Percentiles rank a stretch among this genome's conserved stretches.
These are phyloP conservation scores for Scaptomyza montana DNA, from an alignment of 1,140 invertebrate species.

Conservation along the genomic window DNA sequence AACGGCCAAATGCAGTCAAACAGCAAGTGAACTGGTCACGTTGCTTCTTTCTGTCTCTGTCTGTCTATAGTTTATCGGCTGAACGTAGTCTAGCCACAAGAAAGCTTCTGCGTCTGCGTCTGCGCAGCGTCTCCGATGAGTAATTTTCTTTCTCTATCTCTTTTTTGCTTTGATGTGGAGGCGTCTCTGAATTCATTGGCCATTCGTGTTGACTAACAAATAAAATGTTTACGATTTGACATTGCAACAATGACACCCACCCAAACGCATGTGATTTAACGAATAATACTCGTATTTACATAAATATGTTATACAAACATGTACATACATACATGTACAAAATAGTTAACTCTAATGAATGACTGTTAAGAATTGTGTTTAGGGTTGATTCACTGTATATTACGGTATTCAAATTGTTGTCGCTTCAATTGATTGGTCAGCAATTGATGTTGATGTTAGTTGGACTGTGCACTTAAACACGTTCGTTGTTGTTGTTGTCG, in stretches of 20 bases:
- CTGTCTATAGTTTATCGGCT: constrained; percentile 7
- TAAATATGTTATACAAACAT: neutral
- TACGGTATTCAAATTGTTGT: neutral
- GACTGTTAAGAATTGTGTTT: too few species aligned
- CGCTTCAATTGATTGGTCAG: neutral
- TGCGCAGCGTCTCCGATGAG: constrained; percentile 53
- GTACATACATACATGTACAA: too few species aligned
- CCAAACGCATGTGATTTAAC: constrained; percentile 32
- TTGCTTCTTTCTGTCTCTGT: constrained; percentile 1
- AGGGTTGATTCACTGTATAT: neutral
- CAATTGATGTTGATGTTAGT: neutral
- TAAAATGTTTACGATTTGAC: constrained; percentile 15
- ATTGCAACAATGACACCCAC: constrained; percentile 31
- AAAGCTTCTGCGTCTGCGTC: constrained; percentile 10
- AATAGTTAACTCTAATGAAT: neutral
- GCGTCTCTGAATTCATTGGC: constrained; percentile 7
- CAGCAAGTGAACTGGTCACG: constrained; percentile 29
- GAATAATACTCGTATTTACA: too few species aligned
- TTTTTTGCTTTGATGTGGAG: neutral
- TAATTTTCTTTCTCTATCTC: constrained; percentile 17
- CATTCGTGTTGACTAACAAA: constrained; percentile 7
- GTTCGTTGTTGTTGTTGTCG: constrained; percentile 15
- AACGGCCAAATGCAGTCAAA: constrained; percentile 30
- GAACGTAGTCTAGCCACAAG: constrained; percentile 33
- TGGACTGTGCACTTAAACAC: constrained; percentile 26